These are phyloP conservation scores for Bryconaethiops microstoma DNA, from an alignment of 2,797 vertebrate genomes.

Conservation along the genomic window DNA sequence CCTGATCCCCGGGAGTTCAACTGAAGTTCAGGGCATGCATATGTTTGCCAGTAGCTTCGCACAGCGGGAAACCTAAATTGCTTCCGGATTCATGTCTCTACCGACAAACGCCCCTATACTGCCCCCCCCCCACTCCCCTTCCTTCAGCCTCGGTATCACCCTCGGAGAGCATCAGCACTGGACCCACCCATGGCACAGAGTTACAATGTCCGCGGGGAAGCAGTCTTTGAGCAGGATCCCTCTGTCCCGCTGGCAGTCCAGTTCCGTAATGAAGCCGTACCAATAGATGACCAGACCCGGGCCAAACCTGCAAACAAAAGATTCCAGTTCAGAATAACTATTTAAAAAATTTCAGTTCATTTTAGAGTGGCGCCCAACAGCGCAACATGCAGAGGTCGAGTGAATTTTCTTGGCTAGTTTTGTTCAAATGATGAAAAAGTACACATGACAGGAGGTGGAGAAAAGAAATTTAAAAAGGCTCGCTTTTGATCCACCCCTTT, in stretches of 20 bases:
- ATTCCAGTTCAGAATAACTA: neutral
- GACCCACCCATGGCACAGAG: slow-evolving; percentile 77
- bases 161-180: slow-evolving; percentile 62
- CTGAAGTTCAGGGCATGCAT: slow-evolving; percentile 90
- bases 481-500: slow-evolving; percentile 71
- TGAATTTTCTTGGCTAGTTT: slow-evolving; percentile 19
- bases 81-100: slow-evolving; percentile 85
- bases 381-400: slow-evolving; percentile 5
- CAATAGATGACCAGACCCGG: slow-evolving; percentile 98
- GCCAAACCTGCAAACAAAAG: slow-evolving; percentile 84
- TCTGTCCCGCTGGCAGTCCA: slow-evolving; percentile 93
- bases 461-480: slow-evolving; percentile 49
- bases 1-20: slow-evolving; percentile 83
- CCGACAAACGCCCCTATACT: slow-evolving; percentile 42
- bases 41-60: slow-evolving; percentile 81
- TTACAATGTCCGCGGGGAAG: slow-evolving; percentile 92
- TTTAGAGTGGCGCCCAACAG: no score
- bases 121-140: slow-evolving; percentile 60
- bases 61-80: slow-evolving; percentile 87
- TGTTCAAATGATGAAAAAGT: slow-evolving; percentile 21
- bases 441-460: slow-evolving; percentile 31
- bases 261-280: slow-evolving; percentile 94
- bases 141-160: slow-evolving; percentile 58
- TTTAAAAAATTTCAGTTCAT: no score
- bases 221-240: slow-evolving; percentile 95